Evolutionary conservation across 2,888 invertebrate genomes (phyloP), one percentile per base, ranked within the genome.

Genomic region (Mycalesis mineus): DNA sequence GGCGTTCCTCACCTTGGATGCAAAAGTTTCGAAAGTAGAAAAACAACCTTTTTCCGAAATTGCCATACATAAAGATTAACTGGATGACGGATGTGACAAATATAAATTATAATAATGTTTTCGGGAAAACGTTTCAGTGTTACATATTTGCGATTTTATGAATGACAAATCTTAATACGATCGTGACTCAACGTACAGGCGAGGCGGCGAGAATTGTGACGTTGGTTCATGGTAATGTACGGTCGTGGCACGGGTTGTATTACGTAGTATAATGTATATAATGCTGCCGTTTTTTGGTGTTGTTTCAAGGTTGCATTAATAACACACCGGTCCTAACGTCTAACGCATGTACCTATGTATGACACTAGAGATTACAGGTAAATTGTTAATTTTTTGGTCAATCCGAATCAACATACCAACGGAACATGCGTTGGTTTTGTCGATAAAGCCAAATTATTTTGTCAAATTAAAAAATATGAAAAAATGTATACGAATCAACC

Each of bases 121-220:
- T 61, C 65, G 68, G 65, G 65, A 58, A 63, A 70, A 69, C 63
- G 69, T 74, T 69, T 68, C 65, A 66, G 65, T 71, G 70, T 69
- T 72, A 74, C 65, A 66, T 67, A 65, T 67, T 74, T 72, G 72
- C 71, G 72, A 77, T 77, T 81, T 77, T 73, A 78, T 80, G 79
- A 81, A 83, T 87, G 82, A 84, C 78, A 78, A 81, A 81, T 77
- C 74, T 77, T 75, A 76, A 76, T 74, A 69, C 70, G 74, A 68
- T 67, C 69, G 68, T 86, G 84, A 84, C 70, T 86, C 84, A 85
- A 72, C 76, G 66, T 64, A 69, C 71, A 42, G 52, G 41, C 50
- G 50, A 69, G 67, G 66, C 69, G 72, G 74, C 68, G 73, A 71
- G 72, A 72, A 68, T 74, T 69, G 72, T 82, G 79, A 78, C 76